Conservation (phyloP, 2,888 invertebrate species). For the Cepaea hortensis region DNA sequence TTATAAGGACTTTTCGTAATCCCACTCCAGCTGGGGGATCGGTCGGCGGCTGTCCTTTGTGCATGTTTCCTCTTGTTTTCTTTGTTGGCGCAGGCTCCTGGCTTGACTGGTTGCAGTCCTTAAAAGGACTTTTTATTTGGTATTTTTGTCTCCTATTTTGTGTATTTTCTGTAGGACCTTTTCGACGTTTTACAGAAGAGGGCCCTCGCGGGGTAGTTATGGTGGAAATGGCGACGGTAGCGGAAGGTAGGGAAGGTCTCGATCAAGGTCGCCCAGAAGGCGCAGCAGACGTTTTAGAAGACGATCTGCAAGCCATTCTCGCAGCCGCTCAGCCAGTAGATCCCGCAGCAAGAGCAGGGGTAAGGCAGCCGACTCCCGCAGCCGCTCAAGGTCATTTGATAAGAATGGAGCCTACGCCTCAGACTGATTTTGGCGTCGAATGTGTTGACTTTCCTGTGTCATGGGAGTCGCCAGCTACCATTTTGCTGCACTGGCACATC, state of each 20-base stretch:
- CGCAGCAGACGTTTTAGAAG: slow-evolving; percentile 39
- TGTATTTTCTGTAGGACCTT: too few relatives aligned
- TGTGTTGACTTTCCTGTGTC: slow-evolving; percentile 17
- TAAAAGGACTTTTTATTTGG: too few relatives aligned
- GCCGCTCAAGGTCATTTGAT: slow-evolving; percentile 50
- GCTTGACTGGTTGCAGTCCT: too few relatives aligned
- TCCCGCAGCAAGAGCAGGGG: slow-evolving; percentile 59
- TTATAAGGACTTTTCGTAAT: too few relatives aligned
- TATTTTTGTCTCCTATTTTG: too few relatives aligned
- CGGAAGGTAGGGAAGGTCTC: slow-evolving; percentile 28
- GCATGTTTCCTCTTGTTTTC: too few relatives aligned
- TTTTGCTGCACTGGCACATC: slow-evolving; percentile 15
- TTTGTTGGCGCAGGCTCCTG: too few relatives aligned
- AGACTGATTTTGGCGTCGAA: slow-evolving; percentile 37
- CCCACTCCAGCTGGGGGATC: too few relatives aligned
- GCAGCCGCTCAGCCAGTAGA: slow-evolving; percentile 53
- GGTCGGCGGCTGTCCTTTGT: too few relatives aligned
- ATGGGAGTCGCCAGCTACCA: slow-evolving; percentile 9
- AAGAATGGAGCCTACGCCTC: slow-evolving; percentile 46
- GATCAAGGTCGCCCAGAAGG: slow-evolving; percentile 52
- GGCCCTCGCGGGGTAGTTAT: slow-evolving; percentile 77
- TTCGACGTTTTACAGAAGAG: slow-evolving; percentile 80
- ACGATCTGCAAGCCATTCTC: slow-evolving; percentile 52
- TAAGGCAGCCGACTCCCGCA: slow-evolving; percentile 44
- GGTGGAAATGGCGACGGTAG: slow-evolving; percentile 53